phyloP scores from a whole-genome alignment of 2,113 vertebrate species.

The Varanus komodoensis region DNA sequence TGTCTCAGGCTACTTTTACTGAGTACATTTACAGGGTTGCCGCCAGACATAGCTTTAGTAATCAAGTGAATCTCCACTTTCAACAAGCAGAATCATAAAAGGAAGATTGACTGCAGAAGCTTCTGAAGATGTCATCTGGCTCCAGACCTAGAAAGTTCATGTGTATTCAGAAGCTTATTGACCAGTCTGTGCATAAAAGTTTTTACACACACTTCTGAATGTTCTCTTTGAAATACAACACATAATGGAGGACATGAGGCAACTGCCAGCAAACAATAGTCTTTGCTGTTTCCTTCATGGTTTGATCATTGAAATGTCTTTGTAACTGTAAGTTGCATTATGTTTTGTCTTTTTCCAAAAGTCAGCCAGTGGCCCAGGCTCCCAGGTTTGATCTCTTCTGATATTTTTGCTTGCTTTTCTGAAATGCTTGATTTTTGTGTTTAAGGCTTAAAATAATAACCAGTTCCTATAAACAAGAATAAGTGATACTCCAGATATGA shows the following conservation, averaged over 20 bases:
- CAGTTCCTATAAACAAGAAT: conserved; percentile 23
- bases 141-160: background rate
- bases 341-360: conserved; percentile 70
- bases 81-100: background rate
- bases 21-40: background rate
- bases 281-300: background rate
- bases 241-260: background rate
- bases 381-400: conserved; percentile 79
- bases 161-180: background rate
- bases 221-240: background rate
- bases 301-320: conserved; percentile 25
- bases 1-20: too few relatives aligned
- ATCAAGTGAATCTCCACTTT: background rate
- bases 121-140: background rate
- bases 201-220: background rate
- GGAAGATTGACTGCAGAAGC: background rate
- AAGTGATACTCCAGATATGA: conserved; percentile 11
- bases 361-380: conserved; percentile 72
- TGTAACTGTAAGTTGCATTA: conserved; percentile 43
- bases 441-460: conserved; percentile 39
- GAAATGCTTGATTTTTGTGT: conserved; percentile 60
- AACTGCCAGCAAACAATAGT: background rate
- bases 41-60: background rate
- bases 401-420: conserved; percentile 59
- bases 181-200: background rate